Conservation (phyloP, 1,140 invertebrate species). For the Aricia agestis region DNA sequence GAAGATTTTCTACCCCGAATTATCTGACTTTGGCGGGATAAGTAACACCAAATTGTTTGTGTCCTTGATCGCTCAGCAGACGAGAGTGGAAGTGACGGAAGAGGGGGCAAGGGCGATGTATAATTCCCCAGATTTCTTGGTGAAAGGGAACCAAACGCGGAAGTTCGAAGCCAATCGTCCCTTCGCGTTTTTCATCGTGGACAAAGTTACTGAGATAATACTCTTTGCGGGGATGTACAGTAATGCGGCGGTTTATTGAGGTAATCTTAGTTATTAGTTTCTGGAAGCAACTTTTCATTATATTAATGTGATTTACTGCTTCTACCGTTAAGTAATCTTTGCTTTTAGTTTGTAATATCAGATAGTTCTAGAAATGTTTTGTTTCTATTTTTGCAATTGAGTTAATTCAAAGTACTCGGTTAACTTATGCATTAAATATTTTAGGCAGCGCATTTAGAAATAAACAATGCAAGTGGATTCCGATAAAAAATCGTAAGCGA, state of each 20-base stretch:
- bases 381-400: too few relatives aligned
- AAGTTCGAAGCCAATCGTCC: slow-evolving; percentile 65
- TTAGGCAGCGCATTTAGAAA: too few relatives aligned
- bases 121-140: slow-evolving; percentile 64
- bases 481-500: too few relatives aligned
- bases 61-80: slow-evolving; percentile 79
- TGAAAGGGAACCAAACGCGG: slow-evolving; percentile 37
- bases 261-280: not conserved
- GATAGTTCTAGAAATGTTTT: too few relatives aligned
- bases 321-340: not conserved
- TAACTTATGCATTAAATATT: too few relatives aligned
- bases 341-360: not conserved
- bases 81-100: slow-evolving; percentile 83
- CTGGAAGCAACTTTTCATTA: not conserved
- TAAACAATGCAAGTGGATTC: too few relatives aligned
- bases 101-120: slow-evolving; percentile 81
- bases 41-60: slow-evolving; percentile 68
- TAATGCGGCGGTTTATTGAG: slow-evolving; percentile 39
- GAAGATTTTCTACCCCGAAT: slow-evolving; percentile 77
- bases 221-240: slow-evolving; percentile 69
- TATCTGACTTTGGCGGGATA: slow-evolving; percentile 80
- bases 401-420: too few relatives aligned
- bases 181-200: slow-evolving; percentile 72
- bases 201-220: slow-evolving; percentile 65
- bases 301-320: not conserved